phyloP scores from a whole-genome alignment of 2,113 vertebrate genomes.

The Platysternon megacephalum region DNA sequence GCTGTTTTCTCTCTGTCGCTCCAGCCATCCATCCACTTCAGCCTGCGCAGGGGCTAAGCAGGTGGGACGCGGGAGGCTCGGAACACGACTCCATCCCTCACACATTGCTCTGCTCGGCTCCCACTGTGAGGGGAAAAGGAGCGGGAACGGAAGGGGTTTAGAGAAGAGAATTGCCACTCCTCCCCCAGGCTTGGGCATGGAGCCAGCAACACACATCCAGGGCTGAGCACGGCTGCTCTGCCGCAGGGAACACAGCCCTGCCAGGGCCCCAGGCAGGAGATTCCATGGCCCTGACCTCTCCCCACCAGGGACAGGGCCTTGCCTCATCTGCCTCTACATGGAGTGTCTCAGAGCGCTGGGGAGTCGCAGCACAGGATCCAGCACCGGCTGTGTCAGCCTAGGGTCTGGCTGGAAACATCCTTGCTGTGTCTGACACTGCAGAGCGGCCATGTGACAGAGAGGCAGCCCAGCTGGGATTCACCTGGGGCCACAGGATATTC shows the following conservation, averaged over 20 bases:
- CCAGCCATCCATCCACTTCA: not conserved
- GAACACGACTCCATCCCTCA: not conserved
- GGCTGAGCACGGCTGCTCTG: not conserved
- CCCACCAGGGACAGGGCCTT: not conserved
- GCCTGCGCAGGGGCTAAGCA: not conserved
- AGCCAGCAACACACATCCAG: not conserved
- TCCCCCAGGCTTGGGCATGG: not conserved
- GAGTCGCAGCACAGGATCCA: too few species aligned
- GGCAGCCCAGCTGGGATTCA: not conserved
- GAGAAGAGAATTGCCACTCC: not conserved
- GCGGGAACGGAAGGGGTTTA: not conserved
- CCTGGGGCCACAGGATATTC: too few species aligned
- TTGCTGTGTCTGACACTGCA: too few species aligned
- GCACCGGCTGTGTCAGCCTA: too few species aligned
- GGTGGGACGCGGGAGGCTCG: not conserved
- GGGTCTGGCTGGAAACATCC: too few species aligned
- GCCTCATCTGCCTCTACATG: too few species aligned
- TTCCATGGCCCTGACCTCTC: not conserved
- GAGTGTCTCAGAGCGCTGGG: too few species aligned
- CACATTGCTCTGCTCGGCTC: not conserved
- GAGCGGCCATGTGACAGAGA: too few species aligned
- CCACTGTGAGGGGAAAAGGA: not conserved
- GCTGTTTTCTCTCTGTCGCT: not conserved
- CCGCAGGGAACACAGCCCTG: not conserved
- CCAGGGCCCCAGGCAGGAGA: too few species aligned